Percentiles rank a stretch among this genome's conserved stretches.
Conservation (phyloP, 2,888 invertebrate species). For the Tenodera sinensis region DNA sequence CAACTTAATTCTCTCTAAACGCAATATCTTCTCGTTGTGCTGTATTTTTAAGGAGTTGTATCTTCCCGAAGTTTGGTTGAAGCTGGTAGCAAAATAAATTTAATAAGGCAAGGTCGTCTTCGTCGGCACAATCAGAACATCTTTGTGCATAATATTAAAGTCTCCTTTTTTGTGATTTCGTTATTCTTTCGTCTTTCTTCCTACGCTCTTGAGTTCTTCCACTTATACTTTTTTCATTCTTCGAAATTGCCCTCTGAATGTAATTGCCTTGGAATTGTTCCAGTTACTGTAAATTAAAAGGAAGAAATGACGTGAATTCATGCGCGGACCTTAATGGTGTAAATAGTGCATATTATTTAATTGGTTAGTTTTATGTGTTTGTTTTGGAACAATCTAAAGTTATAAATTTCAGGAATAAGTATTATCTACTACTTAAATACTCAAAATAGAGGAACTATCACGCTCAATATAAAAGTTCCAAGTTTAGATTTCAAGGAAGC, state of each 20-base stretch:
- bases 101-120: background rate
- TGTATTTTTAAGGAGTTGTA: background rate
- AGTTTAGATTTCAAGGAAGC: too few relatives aligned
- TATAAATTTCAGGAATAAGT: too few relatives aligned
- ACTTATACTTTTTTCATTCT: background rate
- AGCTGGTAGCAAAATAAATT: background rate
- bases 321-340: background rate
- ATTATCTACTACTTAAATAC: too few relatives aligned
- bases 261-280: conserved; percentile 15
- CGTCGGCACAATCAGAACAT: background rate
- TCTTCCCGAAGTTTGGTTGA: background rate
- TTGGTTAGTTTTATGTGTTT: background rate
- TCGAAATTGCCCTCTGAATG: background rate
- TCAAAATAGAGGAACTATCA: too few relatives aligned
- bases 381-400: background rate
- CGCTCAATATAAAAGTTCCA: too few relatives aligned
- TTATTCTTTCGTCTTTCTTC: background rate
- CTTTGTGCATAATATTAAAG: conserved; percentile 6
- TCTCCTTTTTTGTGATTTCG: background rate
- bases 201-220: background rate
- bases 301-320: background rate
- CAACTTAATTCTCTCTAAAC: background rate
- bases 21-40: background rate
- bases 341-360: background rate
- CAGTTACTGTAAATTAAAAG: background rate